These are phyloP conservation scores for Drosophila subpulchrella DNA, from an alignment of 1,140 invertebrate genomes.

Conservation along the genomic window DNA sequence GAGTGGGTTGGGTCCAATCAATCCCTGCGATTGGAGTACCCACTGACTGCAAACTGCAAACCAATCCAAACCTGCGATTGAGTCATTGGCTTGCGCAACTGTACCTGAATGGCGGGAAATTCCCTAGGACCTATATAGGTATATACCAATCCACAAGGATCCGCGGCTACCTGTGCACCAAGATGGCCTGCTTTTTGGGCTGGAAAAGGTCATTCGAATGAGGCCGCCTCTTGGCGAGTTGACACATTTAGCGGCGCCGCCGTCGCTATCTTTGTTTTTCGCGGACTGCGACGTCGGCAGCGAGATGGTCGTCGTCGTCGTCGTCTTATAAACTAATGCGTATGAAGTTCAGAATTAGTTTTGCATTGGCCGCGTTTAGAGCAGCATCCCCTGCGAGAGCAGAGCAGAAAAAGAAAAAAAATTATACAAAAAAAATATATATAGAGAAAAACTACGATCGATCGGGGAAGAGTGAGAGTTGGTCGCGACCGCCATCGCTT, in stretches of 20 bases:
- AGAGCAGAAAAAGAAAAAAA: too few relatives aligned
- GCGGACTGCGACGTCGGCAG: conserved; percentile 15
- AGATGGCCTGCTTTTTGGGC: conserved; percentile 1
- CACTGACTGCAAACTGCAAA: not conserved
- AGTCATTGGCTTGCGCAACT: conserved; percentile 37
- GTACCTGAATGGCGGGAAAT: conserved; percentile 32
- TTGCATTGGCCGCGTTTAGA: conserved; percentile 77
- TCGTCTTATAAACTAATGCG: conserved; percentile 77
- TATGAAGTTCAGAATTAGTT: conserved; percentile 80
- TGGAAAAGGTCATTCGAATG: conserved; percentile 28
- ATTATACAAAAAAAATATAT: not conserved
- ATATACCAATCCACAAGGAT: not conserved
- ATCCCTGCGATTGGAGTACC: not conserved
- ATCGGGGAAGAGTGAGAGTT: not conserved
- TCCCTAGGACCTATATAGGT: not conserved
- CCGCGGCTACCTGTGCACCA: not conserved
- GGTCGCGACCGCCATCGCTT: conserved; percentile 14
- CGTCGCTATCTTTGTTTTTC: conserved; percentile 45
- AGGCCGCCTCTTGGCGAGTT: conserved; percentile 47
- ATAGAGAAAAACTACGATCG: not conserved
- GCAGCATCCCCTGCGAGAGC: conserved; percentile 47
- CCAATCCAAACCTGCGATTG: not conserved
- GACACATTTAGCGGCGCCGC: conserved; percentile 38
- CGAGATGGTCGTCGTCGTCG: conserved; percentile 14
- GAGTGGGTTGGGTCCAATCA: not conserved